phyloP scores from a whole-genome alignment of 1,140 invertebrate species.

The Ephestia elutella region DNA sequence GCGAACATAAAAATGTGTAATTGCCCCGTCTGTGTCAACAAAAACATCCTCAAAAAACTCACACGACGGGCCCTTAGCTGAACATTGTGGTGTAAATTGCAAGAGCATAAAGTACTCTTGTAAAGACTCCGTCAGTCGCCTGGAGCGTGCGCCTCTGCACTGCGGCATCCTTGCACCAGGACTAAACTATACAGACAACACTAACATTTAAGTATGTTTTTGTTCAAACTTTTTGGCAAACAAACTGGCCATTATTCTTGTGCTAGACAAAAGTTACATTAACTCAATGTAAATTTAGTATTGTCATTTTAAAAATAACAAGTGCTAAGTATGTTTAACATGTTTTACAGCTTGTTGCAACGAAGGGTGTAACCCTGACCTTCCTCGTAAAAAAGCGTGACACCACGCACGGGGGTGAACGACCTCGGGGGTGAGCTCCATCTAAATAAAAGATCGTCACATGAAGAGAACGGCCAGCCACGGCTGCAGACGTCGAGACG shows the following conservation, averaged over 20 bases:
- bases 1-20: not conserved
- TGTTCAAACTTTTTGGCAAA: too few relatives aligned
- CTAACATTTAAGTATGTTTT: too few relatives aligned
- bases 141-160: conserved; percentile 32
- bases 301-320: not conserved
- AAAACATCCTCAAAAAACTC: not conserved
- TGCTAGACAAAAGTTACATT: too few relatives aligned
- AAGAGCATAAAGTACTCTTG: not conserved
- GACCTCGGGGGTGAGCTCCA: conserved; percentile 57
- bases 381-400: conserved; percentile 41
- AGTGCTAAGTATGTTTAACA: not conserved
- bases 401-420: conserved; percentile 48
- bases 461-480: conserved; percentile 40
- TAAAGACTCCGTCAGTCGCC: not conserved
- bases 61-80: not conserved
- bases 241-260: too few relatives aligned
- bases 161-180: conserved; percentile 40
- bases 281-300: too few relatives aligned
- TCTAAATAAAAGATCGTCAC: conserved; percentile 67
- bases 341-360: not conserved
- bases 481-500: conserved; percentile 29
- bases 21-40: conserved; percentile 6
- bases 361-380: conserved; percentile 57
- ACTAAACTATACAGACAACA: not conserved
- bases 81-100: not conserved